Evolutionary conservation across 2,888 invertebrate genomes (phyloP).

Genomic region (Hydroisotoma schaefferi): DNA sequence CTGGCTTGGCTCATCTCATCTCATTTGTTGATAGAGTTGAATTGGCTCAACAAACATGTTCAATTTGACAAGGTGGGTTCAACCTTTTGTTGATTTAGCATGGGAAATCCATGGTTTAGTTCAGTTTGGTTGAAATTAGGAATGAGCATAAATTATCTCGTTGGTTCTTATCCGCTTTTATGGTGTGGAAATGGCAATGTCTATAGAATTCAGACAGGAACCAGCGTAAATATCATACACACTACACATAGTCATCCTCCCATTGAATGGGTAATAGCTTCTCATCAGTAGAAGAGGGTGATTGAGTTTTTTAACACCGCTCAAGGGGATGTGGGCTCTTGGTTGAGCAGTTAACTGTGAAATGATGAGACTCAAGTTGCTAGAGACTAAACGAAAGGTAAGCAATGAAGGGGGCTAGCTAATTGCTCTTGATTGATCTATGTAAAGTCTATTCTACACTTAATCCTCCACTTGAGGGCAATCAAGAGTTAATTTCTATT

Average conservation of each 20-base stretch:
- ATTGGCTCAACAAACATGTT: conserved; percentile 8
- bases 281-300: neutral
- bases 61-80: conserved; percentile 2
- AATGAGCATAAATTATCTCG: conserved; percentile 12
- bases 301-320: neutral
- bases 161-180: neutral
- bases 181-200: conserved; percentile 4
- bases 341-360: conserved; percentile 30
- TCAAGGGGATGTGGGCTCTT: neutral
- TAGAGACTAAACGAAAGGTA: conserved; percentile 16
- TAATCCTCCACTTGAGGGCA: conserved; percentile 14
- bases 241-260: neutral
- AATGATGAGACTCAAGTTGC: conserved; percentile 21
- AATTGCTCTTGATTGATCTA: conserved; percentile 47
- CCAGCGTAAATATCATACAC: neutral
- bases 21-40: conserved; percentile 10
- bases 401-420: conserved; percentile 32
- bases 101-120: conserved; percentile 2
- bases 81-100: conserved; percentile 1
- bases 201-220: neutral
- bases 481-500: conserved; percentile 27
- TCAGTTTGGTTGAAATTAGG: neutral
- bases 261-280: neutral
- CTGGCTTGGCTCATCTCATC: conserved; percentile 6
- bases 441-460: conserved; percentile 23